These are phyloP conservation scores for Chrysaora quinquecirrha DNA, from an alignment of 30 jellyfish, hydroid and myxozoan species.

Conservation along the genomic window DNA sequence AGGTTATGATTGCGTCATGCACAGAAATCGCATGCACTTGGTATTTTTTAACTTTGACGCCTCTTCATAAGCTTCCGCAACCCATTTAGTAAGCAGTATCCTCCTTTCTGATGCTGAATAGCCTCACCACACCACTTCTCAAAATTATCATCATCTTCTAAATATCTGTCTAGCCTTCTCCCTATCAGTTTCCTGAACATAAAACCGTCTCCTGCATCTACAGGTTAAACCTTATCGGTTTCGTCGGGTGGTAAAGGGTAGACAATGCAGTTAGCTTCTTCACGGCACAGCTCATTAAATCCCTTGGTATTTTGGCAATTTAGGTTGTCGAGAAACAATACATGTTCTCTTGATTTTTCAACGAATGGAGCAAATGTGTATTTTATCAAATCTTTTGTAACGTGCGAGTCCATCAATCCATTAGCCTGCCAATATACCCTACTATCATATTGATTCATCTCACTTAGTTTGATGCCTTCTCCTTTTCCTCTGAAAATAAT, in stretches of 20 bases:
- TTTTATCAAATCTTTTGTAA: not conserved
- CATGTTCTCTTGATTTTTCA: constrained; percentile 9
- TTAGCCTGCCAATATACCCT: constrained; percentile 11
- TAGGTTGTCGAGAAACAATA: constrained; percentile 13
- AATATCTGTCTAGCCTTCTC: constrained; percentile 1
- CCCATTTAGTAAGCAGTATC: constrained; percentile 12
- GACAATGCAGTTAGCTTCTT: not conserved
- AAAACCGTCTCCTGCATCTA: constrained; percentile 1
- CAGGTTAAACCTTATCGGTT: constrained; percentile 7
- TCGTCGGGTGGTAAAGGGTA: constrained; percentile 9
- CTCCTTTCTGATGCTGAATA: constrained; percentile 14
- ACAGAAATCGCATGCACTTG: too few relatives aligned
- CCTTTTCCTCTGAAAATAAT: constrained; percentile 15
- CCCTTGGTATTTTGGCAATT: constrained; percentile 6
- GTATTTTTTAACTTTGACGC: not conserved
- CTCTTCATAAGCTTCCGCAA: constrained; percentile 3
- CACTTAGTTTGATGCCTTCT: not conserved
- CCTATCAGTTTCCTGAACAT: constrained; percentile 1
- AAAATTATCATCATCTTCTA: not conserved
- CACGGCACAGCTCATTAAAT: not conserved
- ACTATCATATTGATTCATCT: constrained; percentile 1
- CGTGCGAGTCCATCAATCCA: not conserved
- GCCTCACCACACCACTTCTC: constrained; percentile 4
- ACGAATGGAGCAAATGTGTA: constrained; percentile 11
- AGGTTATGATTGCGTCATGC: too few relatives aligned